Evolutionary conservation across 1,140 invertebrate genomes (phyloP).

Genomic region (Thrips palmi): DNA sequence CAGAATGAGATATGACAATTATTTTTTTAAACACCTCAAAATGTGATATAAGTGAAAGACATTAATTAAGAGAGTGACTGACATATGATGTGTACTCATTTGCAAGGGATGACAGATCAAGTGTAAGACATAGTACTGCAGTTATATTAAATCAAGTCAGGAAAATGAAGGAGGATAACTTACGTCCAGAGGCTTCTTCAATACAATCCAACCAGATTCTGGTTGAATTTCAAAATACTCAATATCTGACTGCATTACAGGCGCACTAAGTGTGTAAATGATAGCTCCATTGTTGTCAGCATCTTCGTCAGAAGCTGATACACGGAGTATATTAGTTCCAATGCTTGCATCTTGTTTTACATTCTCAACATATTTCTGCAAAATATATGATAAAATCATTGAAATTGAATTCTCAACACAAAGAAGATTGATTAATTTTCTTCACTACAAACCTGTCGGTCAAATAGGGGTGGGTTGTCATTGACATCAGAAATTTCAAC

Average conservation of each 20-base stretch:
- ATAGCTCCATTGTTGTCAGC: constrained; percentile 92
- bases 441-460: constrained; percentile 56
- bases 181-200: constrained; percentile 88
- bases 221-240: constrained; percentile 92
- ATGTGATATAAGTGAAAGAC: no score
- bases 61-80: no score
- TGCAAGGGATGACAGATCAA: no score
- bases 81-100: neutral
- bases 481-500: constrained; percentile 93
- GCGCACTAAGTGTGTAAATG: constrained; percentile 73
- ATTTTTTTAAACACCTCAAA: no score
- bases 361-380: constrained; percentile 88
- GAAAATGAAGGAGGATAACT: constrained; percentile 49
- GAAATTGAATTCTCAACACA: neutral
- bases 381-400: constrained; percentile 15
- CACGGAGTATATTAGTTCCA: constrained; percentile 80
- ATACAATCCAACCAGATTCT: constrained; percentile 87
- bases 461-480: constrained; percentile 83
- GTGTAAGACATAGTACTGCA: no score
- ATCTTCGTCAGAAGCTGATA: constrained; percentile 88
- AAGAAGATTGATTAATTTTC: constrained; percentile 6
- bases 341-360: constrained; percentile 93
- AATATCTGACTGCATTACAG: constrained; percentile 64
- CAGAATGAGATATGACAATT: no score
- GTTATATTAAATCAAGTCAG: neutral